phyloP scores from a whole-genome alignment of 2,888 invertebrate species.

The Lasioglossum malachurum region DNA sequence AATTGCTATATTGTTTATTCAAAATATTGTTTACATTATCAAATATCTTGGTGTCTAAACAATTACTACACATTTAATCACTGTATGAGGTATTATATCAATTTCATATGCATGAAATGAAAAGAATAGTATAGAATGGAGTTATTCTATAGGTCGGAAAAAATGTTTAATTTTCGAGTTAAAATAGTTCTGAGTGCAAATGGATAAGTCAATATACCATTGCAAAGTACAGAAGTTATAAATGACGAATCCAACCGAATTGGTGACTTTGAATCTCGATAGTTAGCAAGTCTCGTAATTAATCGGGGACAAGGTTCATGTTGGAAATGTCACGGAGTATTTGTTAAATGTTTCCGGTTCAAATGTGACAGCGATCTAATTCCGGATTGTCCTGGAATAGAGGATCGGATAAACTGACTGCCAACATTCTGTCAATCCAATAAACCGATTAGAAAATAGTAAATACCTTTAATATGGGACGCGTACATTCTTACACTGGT shows the following conservation, averaged over 20 bases:
- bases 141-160: no score
- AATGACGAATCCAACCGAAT: background rate
- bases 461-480: background rate
- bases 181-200: no score
- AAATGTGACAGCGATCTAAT: constrained; percentile 12
- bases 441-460: background rate
- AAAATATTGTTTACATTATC: no score
- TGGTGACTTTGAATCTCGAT: background rate
- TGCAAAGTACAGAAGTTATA: background rate
- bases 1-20: no score
- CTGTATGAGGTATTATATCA: no score
- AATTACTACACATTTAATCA: no score
- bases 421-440: background rate
- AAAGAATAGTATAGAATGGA: no score
- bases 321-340: constrained; percentile 24
- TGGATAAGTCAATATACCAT: background rate
- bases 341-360: constrained; percentile 28
- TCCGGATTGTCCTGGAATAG: background rate
- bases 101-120: no score
- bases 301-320: constrained; percentile 12
- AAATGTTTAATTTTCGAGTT: no score
- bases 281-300: constrained; percentile 30
- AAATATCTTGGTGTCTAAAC: no score
- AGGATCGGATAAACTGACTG: constrained; percentile 1
- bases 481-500: background rate